Evolutionary conservation across 2,113 vertebrate species (phyloP).

Genomic region (Gopherus evgoodei): DNA sequence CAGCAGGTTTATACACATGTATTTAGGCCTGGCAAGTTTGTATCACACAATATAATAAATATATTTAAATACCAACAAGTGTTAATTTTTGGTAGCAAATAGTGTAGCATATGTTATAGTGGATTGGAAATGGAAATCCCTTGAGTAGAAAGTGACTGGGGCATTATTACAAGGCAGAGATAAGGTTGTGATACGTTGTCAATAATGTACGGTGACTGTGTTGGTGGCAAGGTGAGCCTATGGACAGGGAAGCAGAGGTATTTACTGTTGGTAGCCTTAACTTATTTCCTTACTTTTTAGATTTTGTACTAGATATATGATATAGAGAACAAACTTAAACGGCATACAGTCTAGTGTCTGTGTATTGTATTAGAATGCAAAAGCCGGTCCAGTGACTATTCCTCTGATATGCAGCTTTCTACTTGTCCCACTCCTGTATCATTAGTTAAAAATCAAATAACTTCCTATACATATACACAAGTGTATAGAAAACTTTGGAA

Average conservation of each 20-base stretch:
- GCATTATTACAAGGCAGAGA: not conserved
- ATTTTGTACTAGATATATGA: not conserved
- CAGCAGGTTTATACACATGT: not conserved
- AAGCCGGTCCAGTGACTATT: not conserved
- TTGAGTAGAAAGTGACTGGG: not conserved
- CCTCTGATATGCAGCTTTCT: not conserved
- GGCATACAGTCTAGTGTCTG: rapidly evolving
- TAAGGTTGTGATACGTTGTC: rapidly evolving
- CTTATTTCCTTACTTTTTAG: not conserved
- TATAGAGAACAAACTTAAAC: not conserved
- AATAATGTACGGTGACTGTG: not conserved
- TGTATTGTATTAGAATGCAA: not conserved
- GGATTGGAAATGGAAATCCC: not conserved
- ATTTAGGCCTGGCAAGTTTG: not conserved
- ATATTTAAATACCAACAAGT: rapidly evolving
- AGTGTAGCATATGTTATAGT: not conserved
- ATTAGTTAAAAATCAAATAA: not conserved
- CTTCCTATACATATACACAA: not conserved
- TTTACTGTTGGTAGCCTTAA: not conserved
- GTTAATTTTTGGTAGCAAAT: not conserved
- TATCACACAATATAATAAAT: rapidly evolving
- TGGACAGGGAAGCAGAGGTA: not conserved
- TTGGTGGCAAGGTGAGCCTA: not conserved
- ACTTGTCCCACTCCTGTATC: not conserved
- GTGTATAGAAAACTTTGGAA: not conserved